A percentile compares a stretch with the other conserved stretches of the same genome.
These are phyloP conservation scores for Belonocnema kinseyi DNA, from an alignment of 1,140 invertebrate genomes.

Conservation along the genomic window DNA sequence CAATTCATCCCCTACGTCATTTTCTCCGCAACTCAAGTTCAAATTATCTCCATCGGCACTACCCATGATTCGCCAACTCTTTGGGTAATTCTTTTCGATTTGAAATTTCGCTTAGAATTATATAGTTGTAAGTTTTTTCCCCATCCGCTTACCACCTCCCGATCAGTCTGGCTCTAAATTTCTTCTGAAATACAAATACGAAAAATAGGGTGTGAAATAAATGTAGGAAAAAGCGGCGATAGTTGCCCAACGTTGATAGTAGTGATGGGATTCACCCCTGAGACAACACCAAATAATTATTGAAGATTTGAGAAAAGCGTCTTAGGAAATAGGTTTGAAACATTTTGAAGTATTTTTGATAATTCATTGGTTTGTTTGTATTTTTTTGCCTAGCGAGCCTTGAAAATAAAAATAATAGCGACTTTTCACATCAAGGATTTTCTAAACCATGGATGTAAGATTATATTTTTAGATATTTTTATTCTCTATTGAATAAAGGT, in stretches of 20 bases:
- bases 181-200: constrained; percentile 59
- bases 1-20: constrained; percentile 83
- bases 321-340: neutral
- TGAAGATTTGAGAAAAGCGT: neutral
- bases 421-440: too few relatives aligned
- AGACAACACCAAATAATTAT: neutral
- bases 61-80: constrained; percentile 10
- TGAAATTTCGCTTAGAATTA: neutral
- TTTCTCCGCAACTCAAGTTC: constrained; percentile 82
- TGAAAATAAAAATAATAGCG: too few relatives aligned
- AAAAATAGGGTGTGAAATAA: constrained; percentile 48
- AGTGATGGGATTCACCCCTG: constrained; percentile 29
- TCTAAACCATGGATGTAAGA: too few relatives aligned
- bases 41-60: constrained; percentile 82
- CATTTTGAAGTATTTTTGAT: neutral
- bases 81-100: neutral
- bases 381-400: too few relatives aligned
- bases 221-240: constrained; percentile 31
- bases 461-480: too few relatives aligned
- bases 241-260: constrained; percentile 38
- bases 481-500: too few relatives aligned
- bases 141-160: neutral
- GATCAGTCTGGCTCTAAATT: constrained; percentile 42
- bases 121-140: neutral
- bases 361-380: too few relatives aligned